Percentiles rank a stretch among this genome's conserved stretches.
phyloP scores from a whole-genome alignment of 2,113 vertebrate species.

The Gasterosteus aculeatus region DNA sequence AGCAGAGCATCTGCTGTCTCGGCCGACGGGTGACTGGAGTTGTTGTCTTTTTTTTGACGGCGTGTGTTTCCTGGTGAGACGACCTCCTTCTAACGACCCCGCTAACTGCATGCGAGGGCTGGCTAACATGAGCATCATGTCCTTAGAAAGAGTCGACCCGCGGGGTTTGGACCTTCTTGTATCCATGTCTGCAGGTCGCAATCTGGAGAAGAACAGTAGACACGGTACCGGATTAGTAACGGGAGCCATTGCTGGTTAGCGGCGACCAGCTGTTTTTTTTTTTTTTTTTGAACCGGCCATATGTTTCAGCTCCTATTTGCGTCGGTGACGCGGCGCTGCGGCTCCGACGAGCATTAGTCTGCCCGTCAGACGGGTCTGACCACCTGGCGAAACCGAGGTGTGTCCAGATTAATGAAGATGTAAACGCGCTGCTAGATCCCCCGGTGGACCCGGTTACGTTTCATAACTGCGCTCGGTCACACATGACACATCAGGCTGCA shows the following conservation, averaged over 20 bases:
- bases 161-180: not conserved
- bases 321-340: constrained; percentile 55
- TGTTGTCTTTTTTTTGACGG: no score
- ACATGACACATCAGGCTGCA: constrained; percentile 48
- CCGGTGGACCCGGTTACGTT: not conserved
- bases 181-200: not conserved
- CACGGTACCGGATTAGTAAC: constrained; percentile 6
- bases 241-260: not conserved
- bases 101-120: not conserved
- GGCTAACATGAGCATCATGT: no score
- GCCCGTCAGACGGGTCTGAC: constrained; percentile 62
- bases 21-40: no score
- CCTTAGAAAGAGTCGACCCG: not conserved
- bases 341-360: constrained; percentile 64
- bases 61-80: constrained; percentile 1
- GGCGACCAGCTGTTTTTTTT: constrained; percentile 26
- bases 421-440: constrained; percentile 1
- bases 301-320: constrained; percentile 59
- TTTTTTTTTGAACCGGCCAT: constrained; percentile 46
- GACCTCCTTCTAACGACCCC: no score
- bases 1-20: not conserved
- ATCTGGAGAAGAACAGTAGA: not conserved
- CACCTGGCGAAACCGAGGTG: constrained; percentile 65
- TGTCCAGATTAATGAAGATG: constrained; percentile 37
- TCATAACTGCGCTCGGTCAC: constrained; percentile 38